phyloP scores from a whole-genome alignment of 2,797 vertebrate species.

The Arrhamphus sclerolepis region DNA sequence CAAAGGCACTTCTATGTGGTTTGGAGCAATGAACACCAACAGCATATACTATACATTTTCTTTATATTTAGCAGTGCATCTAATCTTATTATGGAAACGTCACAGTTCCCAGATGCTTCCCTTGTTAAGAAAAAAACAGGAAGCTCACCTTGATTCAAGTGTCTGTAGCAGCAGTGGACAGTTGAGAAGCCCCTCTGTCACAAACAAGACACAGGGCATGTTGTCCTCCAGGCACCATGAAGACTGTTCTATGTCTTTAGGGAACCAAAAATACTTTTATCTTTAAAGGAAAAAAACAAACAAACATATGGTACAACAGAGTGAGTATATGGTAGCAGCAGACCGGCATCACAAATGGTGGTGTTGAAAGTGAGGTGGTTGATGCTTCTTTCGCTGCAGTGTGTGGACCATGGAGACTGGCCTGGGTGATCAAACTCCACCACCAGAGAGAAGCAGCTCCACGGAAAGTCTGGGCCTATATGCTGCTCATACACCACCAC shows the following conservation, averaged over 20 bases:
- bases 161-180: slow-evolving; percentile 83
- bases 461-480: slow-evolving; percentile 89
- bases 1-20: not conserved
- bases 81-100: too few species aligned
- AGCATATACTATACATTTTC: not conserved
- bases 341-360: slow-evolving; percentile 69
- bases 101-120: too few species aligned
- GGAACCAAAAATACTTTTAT: slow-evolving; percentile 4
- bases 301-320: not conserved
- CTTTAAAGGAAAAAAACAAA: not conserved
- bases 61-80: not conserved
- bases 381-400: slow-evolving; percentile 84
- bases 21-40: too few species aligned
- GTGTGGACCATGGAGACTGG: slow-evolving; percentile 82
- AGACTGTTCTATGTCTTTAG: slow-evolving; percentile 22
- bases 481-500: slow-evolving; percentile 82
- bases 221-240: slow-evolving; percentile 77
- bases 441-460: slow-evolving; percentile 87
- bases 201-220: slow-evolving; percentile 87
- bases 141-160: slow-evolving; percentile 85
- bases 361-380: slow-evolving; percentile 83
- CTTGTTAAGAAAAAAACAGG: too few species aligned
- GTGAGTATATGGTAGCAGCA: slow-evolving; percentile 15
- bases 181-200: slow-evolving; percentile 88
- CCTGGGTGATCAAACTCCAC: slow-evolving; percentile 88